Percentiles rank a stretch among this genome's conserved stretches.
phyloP scores from a whole-genome alignment of 2,113 vertebrate genomes.

The Ranitomeya variabilis region DNA sequence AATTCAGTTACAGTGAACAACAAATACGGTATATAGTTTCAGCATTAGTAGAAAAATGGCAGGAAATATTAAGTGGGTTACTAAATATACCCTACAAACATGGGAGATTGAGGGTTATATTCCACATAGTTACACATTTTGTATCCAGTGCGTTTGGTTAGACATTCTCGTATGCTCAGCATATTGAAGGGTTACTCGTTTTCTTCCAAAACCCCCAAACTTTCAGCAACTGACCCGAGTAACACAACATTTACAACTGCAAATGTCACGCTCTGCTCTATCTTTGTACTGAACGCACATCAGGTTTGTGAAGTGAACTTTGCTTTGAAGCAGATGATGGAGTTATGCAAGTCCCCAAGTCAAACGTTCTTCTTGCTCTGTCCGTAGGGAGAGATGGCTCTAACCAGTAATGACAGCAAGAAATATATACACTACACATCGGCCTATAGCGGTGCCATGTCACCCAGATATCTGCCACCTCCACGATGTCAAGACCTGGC shows the following conservation, averaged over 20 bases:
- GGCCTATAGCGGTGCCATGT: neutral
- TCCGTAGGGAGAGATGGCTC: neutral
- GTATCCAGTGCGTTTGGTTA: too few species aligned
- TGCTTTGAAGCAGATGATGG: neutral
- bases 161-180: neutral
- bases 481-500: neutral
- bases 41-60: too few species aligned
- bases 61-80: too few species aligned
- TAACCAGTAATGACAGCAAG: neutral
- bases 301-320: conserved; percentile 14
- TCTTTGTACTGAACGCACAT: neutral
- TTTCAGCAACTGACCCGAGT: conserved; percentile 1
- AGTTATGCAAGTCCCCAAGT: neutral
- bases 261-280: conserved; percentile 5
- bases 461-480: too few species aligned
- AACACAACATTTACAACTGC: conserved; percentile 12
- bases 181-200: neutral
- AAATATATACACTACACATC: neutral
- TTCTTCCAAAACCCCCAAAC: neutral
- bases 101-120: too few species aligned
- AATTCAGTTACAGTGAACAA: too few species aligned
- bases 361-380: neutral
- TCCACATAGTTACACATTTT: too few species aligned
- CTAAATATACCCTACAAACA: too few species aligned
- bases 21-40: too few species aligned